Base-by-base conservation (phyloP, 2,113 vertebrate species). In the Nerophis ophidion region DNA sequence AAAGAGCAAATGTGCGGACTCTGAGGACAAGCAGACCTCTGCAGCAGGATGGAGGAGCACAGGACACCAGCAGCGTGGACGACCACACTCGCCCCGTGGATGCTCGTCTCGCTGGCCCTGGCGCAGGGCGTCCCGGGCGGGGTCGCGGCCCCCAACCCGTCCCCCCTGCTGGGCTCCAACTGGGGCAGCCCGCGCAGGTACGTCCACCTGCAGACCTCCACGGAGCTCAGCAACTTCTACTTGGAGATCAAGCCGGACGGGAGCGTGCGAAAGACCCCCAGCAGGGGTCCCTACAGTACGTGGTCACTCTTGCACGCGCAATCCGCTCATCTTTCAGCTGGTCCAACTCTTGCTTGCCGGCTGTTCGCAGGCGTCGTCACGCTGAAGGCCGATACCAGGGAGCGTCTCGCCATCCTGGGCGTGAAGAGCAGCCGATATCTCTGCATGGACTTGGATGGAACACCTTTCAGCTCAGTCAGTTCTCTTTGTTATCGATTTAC, bases 271-370 rank as follows among this genome's bases (percentile, higher is more conserved):
- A 93, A 93, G 44, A 85, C 86, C 0, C 89, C 93, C 4, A 74
- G 85, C 49, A 91, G 94, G 81, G 94, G 91, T 55, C 88, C 94
- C 63, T 93, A 94, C 73, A 99, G 97, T 99, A 86, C 94, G 95
- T 42, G 19, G 4, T 6, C 4, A 0, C 6, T 17, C 16, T 6
- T 16, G 10, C 55, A 60, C 89, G 33, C 4, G 5, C 6, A 44
- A 13, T 5, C 15, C 0, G 0, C 42, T 2, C 15, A 10, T 26
- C 26, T 26, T 50, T 36, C 0, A 1, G 16, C 19, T 8, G 15
- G 48, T 44, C 40, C 5, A 5, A 38, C 36, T 57, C 3, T 0
- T 14, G 8, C 36, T 66, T 19, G 50, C 34, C 16, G 2, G 4
- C 10, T 8, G 36, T 57, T 35, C 26, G 59, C 82, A 91, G 94